phyloP scores from a whole-genome alignment of 2,113 vertebrate genomes.

The Tursiops truncatus region DNA sequence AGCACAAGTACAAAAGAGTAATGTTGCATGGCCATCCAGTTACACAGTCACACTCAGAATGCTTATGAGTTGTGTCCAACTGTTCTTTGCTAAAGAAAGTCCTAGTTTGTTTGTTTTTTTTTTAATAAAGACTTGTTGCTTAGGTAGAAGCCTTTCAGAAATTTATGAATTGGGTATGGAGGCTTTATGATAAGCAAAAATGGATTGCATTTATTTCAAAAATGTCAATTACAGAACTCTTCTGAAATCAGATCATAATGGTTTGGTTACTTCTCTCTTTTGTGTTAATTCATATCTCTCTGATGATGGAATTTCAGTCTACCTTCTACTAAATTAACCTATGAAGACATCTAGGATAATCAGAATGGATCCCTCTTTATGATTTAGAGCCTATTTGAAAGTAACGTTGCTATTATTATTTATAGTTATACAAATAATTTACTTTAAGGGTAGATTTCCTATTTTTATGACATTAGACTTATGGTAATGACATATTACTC shows the following conservation, averaged over 20 bases:
- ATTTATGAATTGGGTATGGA: constrained; percentile 52
- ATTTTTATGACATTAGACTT: constrained; percentile 2
- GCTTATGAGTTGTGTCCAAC: constrained; percentile 59
- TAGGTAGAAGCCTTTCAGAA: constrained; percentile 42
- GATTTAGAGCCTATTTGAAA: constrained; percentile 44
- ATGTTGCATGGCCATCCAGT: constrained; percentile 74
- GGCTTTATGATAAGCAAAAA: constrained; percentile 56
- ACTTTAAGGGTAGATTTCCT: not conserved
- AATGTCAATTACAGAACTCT: constrained; percentile 35
- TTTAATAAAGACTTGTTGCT: not conserved
- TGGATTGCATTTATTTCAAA: constrained; percentile 36
- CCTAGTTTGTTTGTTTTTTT: too few relatives aligned
- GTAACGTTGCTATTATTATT: constrained; percentile 40
- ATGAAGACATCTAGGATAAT: constrained; percentile 80
- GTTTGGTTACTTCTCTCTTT: constrained; percentile 55
- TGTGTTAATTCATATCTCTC: constrained; percentile 60
- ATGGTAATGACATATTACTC: not conserved
- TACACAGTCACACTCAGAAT: constrained; percentile 46
- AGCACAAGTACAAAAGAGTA: constrained; percentile 60
- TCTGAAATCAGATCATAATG: constrained; percentile 54
- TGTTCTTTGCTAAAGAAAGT: constrained; percentile 70
- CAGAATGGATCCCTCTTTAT: constrained; percentile 53
- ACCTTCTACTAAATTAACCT: constrained; percentile 69
- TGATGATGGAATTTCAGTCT: constrained; percentile 72
- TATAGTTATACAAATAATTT: constrained; percentile 16